A percentile compares a stretch with the other conserved stretches of the same genome.
Evolutionary conservation across 2,797 vertebrate species (phyloP).

Genomic region (Podarcis siculus): DNA sequence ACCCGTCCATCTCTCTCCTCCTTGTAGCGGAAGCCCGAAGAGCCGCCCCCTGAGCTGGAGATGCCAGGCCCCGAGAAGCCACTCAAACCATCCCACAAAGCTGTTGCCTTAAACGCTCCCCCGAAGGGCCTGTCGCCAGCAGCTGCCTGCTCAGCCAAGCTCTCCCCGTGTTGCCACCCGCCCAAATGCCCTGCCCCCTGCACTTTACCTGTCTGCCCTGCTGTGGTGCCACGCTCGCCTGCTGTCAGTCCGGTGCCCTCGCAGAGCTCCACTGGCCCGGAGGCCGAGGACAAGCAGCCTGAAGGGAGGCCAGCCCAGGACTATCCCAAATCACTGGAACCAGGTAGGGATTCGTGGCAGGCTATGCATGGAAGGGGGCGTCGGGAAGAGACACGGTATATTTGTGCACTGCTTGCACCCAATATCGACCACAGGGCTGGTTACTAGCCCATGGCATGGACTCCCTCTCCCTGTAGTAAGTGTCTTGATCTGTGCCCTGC

Average conservation of each 20-base stretch:
- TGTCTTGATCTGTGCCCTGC: neutral
- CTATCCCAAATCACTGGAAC: slow-evolving; percentile 86
- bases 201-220: slow-evolving; percentile 84
- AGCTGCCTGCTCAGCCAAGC: slow-evolving; percentile 79
- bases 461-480: neutral
- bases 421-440: neutral
- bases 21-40: slow-evolving; percentile 86
- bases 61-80: slow-evolving; percentile 86
- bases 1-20: slow-evolving; percentile 11
- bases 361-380: accelerated
- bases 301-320: slow-evolving; percentile 83
- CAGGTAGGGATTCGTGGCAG: slow-evolving; percentile 79
- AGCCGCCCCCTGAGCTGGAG: slow-evolving; percentile 84
- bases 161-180: slow-evolving; percentile 91
- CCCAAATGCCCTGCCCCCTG: slow-evolving; percentile 87
- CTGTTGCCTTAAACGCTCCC: slow-evolving; percentile 86
- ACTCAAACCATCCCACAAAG: slow-evolving; percentile 86
- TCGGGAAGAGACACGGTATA: neutral
- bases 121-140: slow-evolving; percentile 81
- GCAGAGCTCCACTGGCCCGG: slow-evolving; percentile 80
- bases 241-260: slow-evolving; percentile 85
- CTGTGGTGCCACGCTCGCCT: slow-evolving; percentile 83
- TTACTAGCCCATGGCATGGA: neutral
- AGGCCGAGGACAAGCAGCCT: slow-evolving; percentile 83
- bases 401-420: neutral